Evolutionary conservation across 1,140 invertebrate species (phyloP).

Genomic region (Drosophila eugracilis): DNA sequence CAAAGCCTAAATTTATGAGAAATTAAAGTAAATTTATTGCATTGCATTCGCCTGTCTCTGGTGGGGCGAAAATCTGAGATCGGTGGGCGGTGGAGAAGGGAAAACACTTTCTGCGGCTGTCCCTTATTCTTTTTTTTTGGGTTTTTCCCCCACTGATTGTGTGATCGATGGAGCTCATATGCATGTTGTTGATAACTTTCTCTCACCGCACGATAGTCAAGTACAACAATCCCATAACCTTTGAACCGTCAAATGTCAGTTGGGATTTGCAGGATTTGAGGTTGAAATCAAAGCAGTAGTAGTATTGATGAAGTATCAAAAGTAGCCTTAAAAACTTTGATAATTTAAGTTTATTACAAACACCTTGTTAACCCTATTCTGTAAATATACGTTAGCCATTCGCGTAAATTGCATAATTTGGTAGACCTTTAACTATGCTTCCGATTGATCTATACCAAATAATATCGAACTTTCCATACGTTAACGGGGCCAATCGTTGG

Average conservation of each 20-base stretch:
- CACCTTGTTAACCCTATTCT: conserved; percentile 10
- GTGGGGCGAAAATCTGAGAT: conserved; percentile 28
- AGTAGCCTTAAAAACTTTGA: not conserved
- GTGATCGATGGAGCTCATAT: conserved; percentile 67
- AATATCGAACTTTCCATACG: conserved; percentile 26
- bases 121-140: conserved; percentile 46
- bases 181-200: conserved; percentile 69
- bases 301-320: too few species aligned
- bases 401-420: conserved; percentile 13
- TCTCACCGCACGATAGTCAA: conserved; percentile 36
- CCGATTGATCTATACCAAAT: conserved; percentile 13
- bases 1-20: conserved; percentile 82
- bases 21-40: conserved; percentile 83
- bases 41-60: conserved; percentile 56
- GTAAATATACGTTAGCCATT: not conserved
- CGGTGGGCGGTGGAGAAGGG: conserved; percentile 24
- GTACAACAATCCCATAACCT: conserved; percentile 20
- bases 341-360: not conserved
- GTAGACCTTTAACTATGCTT: conserved; percentile 9
- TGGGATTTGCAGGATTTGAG: not conserved
- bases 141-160: conserved; percentile 50
- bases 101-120: conserved; percentile 69
- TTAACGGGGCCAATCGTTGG: conserved; percentile 68
- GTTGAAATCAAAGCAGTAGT: too few species aligned
- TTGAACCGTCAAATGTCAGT: conserved; percentile 28